These are phyloP conservation scores for Troglohyphantes excavatus DNA, from an alignment of 2,888 invertebrate genomes.

Conservation along the genomic window DNA sequence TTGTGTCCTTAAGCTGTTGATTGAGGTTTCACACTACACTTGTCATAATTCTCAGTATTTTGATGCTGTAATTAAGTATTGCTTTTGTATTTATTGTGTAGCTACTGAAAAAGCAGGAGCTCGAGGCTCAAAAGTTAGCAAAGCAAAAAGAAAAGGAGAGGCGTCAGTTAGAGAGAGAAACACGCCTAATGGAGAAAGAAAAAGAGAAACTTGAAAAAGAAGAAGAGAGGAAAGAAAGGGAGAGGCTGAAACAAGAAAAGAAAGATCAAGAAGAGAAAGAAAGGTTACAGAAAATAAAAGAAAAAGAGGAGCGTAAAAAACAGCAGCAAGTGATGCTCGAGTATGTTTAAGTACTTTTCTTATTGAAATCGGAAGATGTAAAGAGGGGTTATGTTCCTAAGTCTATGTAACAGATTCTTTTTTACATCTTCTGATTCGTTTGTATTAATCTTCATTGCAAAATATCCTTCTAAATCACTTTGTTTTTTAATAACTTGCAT, in stretches of 20 bases:
- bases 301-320: constrained; percentile 59
- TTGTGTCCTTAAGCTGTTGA: too few species aligned
- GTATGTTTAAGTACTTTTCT: constrained; percentile 23
- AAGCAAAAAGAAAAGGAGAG: constrained; percentile 24
- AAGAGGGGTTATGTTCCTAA: too few species aligned
- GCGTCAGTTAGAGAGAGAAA: constrained; percentile 40
- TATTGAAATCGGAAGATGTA: too few species aligned
- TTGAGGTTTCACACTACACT: too few species aligned
- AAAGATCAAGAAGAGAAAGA: constrained; percentile 77
- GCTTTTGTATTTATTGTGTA: neutral
- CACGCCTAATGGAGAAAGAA: constrained; percentile 43
- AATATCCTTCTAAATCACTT: too few species aligned
- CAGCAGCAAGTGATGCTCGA: constrained; percentile 23
- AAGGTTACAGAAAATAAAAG: constrained; percentile 59
- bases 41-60: too few species aligned
- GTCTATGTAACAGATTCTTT: too few species aligned
- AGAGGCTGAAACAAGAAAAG: constrained; percentile 60
- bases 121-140: constrained; percentile 35
- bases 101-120: constrained; percentile 44
- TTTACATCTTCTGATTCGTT: too few species aligned
- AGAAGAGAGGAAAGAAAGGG: constrained; percentile 65
- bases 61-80: too few species aligned
- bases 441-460: too few species aligned
- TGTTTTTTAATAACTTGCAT: too few species aligned
- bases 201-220: constrained; percentile 57